Conservation (phyloP, 2,888 invertebrate genomes). For the Cerceris ruficornis region DNA sequence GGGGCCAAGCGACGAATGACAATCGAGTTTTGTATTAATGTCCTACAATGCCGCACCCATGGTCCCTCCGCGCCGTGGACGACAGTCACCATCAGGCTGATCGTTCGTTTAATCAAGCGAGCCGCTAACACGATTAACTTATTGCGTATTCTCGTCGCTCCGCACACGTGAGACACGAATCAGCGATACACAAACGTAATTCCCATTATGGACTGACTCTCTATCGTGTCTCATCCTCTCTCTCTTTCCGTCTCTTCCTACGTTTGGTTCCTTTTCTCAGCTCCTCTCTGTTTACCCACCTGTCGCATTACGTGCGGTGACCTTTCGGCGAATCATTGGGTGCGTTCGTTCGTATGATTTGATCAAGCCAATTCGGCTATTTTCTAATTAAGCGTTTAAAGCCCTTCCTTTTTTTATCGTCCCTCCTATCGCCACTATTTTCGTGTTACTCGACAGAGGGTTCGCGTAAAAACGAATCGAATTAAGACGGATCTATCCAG, state of each 20-base stretch:
- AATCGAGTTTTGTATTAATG: slow-evolving; percentile 75
- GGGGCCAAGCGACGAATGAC: slow-evolving; percentile 70
- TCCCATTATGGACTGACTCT: slow-evolving; percentile 56
- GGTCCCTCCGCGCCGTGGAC: slow-evolving; percentile 54
- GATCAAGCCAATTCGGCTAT: slow-evolving; percentile 39
- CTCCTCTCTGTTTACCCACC: slow-evolving; percentile 38
- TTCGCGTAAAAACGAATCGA: background rate
- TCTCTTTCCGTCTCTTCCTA: too few relatives aligned
- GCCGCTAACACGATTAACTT: slow-evolving; percentile 77
- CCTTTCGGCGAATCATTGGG: slow-evolving; percentile 58
- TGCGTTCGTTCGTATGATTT: slow-evolving; percentile 31
- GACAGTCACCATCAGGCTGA: slow-evolving; percentile 67
- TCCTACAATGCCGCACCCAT: slow-evolving; percentile 59
- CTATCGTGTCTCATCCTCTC: slow-evolving; percentile 13
- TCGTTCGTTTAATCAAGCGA: slow-evolving; percentile 76
- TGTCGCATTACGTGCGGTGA: slow-evolving; percentile 40
- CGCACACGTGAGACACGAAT: slow-evolving; percentile 74
- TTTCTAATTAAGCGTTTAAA: slow-evolving; percentile 37
- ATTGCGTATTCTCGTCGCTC: slow-evolving; percentile 74
- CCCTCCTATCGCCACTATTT: background rate
- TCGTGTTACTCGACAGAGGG: background rate
- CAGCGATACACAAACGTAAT: slow-evolving; percentile 74
- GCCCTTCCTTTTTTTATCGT: slow-evolving; percentile 5
- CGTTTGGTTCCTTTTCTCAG: slow-evolving; percentile 4
- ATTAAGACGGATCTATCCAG: background rate